Conservation (phyloP, 1,140 invertebrate genomes). For the Brachionus angularis region DNA sequence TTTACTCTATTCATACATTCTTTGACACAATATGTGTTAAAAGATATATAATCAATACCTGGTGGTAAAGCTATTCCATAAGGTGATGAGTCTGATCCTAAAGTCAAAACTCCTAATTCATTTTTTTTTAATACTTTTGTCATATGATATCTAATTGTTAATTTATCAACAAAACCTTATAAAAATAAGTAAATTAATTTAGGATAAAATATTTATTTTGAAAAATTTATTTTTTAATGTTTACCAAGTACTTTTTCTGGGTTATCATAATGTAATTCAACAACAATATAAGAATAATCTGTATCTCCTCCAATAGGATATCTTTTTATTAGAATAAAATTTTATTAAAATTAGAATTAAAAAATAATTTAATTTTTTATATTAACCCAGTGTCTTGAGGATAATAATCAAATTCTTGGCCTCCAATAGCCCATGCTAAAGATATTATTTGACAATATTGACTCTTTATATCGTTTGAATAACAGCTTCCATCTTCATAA, state of each 20-base stretch:
- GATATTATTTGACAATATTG: neutral
- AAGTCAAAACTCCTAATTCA: too few relatives aligned
- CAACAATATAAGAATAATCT: neutral
- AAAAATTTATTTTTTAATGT: neutral
- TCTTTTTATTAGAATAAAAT: too few relatives aligned
- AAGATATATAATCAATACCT: too few relatives aligned
- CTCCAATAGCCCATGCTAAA: slow-evolving; percentile 9
- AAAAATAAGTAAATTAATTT: too few relatives aligned
- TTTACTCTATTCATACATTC: too few relatives aligned
- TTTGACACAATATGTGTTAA: too few relatives aligned
- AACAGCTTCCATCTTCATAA: neutral
- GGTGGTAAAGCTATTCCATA: too few relatives aligned
- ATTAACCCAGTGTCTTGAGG: neutral
- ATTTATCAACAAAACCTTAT: neutral
- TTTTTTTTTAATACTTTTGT: neutral
- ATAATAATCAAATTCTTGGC: neutral
- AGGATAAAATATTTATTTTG: neutral
- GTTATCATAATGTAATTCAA: neutral
- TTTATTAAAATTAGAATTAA: neutral
- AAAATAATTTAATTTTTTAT: neutral
- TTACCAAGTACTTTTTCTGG: neutral
- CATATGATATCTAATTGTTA: neutral
- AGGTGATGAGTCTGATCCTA: too few relatives aligned
- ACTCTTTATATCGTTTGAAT: neutral
- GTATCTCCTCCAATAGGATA: neutral